Conservation (phyloP, 2,797 vertebrate species). For the Onychomys leucogaster region DNA sequence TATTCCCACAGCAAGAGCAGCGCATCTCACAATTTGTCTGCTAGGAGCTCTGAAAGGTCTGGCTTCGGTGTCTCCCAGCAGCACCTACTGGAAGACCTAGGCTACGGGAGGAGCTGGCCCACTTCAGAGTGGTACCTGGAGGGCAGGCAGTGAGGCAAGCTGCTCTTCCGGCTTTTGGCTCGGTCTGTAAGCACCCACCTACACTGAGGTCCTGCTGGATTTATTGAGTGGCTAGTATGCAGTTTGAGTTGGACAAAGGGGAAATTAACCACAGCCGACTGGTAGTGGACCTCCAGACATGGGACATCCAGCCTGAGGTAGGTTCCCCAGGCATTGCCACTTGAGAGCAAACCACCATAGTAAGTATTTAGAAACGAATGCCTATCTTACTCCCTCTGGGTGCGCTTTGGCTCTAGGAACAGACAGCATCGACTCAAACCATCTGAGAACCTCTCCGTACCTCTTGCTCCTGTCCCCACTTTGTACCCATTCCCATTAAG, state of each 20-base stretch:
- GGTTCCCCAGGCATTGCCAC: neutral
- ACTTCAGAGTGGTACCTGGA: neutral
- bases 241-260: conserved; percentile 45
- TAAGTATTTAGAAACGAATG: neutral
- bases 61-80: neutral
- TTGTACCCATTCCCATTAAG: neutral
- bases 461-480: neutral
- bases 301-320: neutral
- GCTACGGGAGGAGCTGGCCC: neutral
- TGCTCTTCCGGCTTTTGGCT: conserved; percentile 32
- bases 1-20: neutral
- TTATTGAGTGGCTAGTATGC: conserved; percentile 25
- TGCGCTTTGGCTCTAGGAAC: neutral
- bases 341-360: neutral
- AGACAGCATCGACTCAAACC: neutral
- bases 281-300: neutral
- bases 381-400: neutral
- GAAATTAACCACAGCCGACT: neutral
- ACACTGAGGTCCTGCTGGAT: neutral
- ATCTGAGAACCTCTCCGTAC: neutral
- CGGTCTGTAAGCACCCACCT: neutral
- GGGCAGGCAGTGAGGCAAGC: neutral
- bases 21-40: neutral
- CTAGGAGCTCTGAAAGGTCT: neutral
- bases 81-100: neutral